phyloP scores from a whole-genome alignment of 2,797 vertebrate species.

The Chromobotia macracanthus region DNA sequence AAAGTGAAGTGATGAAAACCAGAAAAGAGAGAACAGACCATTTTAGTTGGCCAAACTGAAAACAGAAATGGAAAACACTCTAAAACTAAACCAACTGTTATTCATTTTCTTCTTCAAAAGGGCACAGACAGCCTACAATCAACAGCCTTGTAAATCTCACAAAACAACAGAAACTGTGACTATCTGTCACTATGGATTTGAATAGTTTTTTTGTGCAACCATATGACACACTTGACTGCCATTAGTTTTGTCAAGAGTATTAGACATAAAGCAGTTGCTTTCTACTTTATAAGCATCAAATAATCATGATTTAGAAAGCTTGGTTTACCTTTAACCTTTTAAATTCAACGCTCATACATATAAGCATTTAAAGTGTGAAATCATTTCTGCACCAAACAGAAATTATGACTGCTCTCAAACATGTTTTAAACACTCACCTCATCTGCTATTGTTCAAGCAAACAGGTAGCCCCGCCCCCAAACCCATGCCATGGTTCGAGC shows the following conservation, averaged over 20 bases:
- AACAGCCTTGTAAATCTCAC: slow-evolving; percentile 12
- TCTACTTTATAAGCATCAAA: background rate
- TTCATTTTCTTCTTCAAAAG: background rate
- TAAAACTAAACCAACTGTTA: slow-evolving; percentile 16
- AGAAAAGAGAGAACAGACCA: background rate
- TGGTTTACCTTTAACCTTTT: background rate
- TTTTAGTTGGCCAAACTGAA: background rate
- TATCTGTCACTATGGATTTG: slow-evolving; percentile 9
- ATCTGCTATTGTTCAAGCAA: too few relatives aligned
- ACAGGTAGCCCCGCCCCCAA: too few relatives aligned
- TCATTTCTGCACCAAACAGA: too few relatives aligned
- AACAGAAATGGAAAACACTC: background rate
- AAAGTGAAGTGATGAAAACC: background rate
- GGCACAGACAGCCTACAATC: slow-evolving; percentile 17
- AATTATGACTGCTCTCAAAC: too few relatives aligned
- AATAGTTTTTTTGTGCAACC: background rate
- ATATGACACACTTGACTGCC: slow-evolving; percentile 14
- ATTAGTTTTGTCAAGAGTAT: background rate
- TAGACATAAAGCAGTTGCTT: background rate
- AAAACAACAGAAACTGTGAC: slow-evolving; percentile 9
- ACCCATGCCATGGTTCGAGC: too few relatives aligned
- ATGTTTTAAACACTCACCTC: too few relatives aligned
- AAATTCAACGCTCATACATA: too few relatives aligned
- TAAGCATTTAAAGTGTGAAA: too few relatives aligned
- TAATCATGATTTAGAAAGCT: background rate